Conservation (phyloP, 1,140 invertebrate species). For the Halesus radiatus region DNA sequence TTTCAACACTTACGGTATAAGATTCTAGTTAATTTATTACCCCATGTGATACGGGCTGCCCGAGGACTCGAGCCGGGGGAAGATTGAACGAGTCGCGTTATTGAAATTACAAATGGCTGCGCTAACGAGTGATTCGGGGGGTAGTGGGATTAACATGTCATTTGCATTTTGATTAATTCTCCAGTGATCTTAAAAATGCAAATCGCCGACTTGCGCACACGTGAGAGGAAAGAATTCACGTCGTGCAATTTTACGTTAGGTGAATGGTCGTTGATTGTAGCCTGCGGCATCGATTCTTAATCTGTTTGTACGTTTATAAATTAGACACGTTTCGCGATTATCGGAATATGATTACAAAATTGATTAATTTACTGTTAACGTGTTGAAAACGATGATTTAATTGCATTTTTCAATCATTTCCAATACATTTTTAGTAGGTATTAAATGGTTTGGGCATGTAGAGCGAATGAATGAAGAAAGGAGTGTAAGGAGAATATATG, state of each 20-base stretch:
- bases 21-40: no score
- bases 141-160: constrained; percentile 50
- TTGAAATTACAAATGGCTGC: constrained; percentile 37
- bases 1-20: no score
- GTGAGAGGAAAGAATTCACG: neutral
- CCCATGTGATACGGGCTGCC: no score
- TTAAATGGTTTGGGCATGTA: no score
- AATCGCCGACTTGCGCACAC: constrained; percentile 19
- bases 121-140: constrained; percentile 52
- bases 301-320: neutral
- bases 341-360: neutral
- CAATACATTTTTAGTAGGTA: no score
- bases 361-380: neutral
- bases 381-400: no score
- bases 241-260: neutral
- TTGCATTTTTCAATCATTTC: no score
- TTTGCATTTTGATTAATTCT: constrained; percentile 57
- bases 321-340: neutral
- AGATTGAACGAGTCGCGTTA: constrained; percentile 6
- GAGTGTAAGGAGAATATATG: no score
- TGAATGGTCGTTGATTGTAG: neutral
- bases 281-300: neutral
- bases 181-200: constrained; percentile 57
- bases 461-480: no score
- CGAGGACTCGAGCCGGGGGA: neutral